These are phyloP conservation scores for Tarsius wallacei DNA, from an alignment of 2,797 vertebrate genomes.

Conservation along the genomic window DNA sequence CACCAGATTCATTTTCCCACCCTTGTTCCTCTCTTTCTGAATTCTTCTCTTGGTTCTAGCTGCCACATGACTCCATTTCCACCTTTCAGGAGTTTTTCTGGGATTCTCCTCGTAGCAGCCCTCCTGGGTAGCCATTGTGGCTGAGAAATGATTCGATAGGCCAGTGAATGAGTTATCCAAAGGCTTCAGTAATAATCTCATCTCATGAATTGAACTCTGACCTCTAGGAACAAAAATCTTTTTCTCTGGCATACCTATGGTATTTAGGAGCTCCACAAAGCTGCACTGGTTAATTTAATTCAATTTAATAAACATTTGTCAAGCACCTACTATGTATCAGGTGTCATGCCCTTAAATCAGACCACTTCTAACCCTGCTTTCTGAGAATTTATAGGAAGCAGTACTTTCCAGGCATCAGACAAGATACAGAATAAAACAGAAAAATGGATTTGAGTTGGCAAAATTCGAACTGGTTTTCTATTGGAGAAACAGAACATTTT, in stretches of 20 bases:
- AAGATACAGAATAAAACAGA: background rate
- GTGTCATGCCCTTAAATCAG: background rate
- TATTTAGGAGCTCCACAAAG: background rate
- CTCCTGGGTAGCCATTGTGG: background rate
- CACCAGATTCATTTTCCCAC: background rate
- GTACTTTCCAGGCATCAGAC: background rate
- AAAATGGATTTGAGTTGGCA: background rate
- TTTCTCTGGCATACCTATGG: background rate
- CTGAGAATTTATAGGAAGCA: background rate
- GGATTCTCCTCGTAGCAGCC: background rate
- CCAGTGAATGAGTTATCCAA: background rate
- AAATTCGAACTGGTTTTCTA: background rate
- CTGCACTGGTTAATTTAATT: constrained; percentile 7
- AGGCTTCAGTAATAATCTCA: background rate
- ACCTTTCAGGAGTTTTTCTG: background rate
- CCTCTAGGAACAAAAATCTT: background rate
- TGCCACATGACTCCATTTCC: background rate
- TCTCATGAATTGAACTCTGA: background rate
- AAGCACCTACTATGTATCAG: background rate
- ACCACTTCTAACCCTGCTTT: background rate
- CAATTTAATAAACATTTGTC: constrained; percentile 30
- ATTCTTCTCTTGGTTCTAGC: background rate
- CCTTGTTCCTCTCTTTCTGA: background rate
- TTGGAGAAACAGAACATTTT: background rate
- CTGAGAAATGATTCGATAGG: background rate